Percentiles rank a stretch among this genome's conserved stretches.
Evolutionary conservation across 2,888 invertebrate species (phyloP).

Genomic region (Drosophila subsilvestris): DNA sequence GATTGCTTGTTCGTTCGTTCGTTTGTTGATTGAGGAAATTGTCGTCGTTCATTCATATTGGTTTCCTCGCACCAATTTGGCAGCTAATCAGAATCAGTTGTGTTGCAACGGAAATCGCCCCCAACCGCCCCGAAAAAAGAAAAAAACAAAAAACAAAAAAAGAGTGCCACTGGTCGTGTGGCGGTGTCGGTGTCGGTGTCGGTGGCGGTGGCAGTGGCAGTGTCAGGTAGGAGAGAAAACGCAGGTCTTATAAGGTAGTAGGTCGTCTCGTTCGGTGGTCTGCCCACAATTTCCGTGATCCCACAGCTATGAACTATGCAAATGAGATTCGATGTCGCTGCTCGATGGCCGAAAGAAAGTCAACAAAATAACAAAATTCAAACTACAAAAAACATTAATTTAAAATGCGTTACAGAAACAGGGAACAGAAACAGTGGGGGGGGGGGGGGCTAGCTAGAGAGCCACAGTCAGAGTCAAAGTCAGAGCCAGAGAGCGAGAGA

Average conservation of each 20-base stretch:
- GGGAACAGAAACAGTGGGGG: no score
- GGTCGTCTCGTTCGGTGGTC: conserved; percentile 6
- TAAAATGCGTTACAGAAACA: conserved; percentile 47
- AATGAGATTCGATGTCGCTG: conserved; percentile 41
- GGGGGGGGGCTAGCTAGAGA: no score
- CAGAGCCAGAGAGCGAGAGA: background rate
- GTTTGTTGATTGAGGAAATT: conserved; percentile 78
- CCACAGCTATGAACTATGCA: conserved; percentile 51
- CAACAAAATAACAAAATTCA: conserved; percentile 16
- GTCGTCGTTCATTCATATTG: conserved; percentile 51
- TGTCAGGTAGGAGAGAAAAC: conserved; percentile 17
- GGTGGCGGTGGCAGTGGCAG: background rate
- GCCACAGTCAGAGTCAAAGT: no score
- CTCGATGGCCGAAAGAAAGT: conserved; percentile 54
- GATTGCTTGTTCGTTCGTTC: conserved; percentile 46
- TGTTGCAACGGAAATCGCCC: conserved; percentile 73
- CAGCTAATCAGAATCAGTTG: conserved; percentile 59
- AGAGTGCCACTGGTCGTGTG: conserved; percentile 16
- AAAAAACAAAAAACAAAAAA: conserved; percentile 6
- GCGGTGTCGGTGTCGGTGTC: no score
- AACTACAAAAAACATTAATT: conserved; percentile 49
- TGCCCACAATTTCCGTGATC: conserved; percentile 70
- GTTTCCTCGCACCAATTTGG: conserved; percentile 58
- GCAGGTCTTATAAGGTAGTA: conserved; percentile 23
- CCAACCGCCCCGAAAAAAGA: no score